Evolutionary conservation across 2,113 vertebrate genomes (phyloP), one percentile per base, ranked within the genome.

Genomic region (Oreochromis aureus): DNA sequence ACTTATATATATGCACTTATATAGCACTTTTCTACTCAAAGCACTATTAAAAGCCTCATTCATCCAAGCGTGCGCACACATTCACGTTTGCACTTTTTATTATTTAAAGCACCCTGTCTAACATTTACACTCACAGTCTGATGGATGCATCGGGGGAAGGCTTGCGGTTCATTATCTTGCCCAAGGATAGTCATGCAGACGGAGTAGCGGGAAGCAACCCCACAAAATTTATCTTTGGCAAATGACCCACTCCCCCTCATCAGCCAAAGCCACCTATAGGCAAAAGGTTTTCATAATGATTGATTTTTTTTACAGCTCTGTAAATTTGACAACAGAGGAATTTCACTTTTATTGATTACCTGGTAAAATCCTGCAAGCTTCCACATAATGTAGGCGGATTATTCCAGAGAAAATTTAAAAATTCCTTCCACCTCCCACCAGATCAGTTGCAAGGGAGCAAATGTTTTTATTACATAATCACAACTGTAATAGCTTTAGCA

Each of bases 361-460:
- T 34, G 59, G 59, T 34, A 63, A 63, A 61, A 61, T 63, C 59
- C 30, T 34, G 59, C 30, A 34, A 63, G 0, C 0, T 3, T 63
- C 30, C 34, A 36, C 3, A 6, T 32, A 32, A 32, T 2, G 30
- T 6, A 36, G 34, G 2, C 34, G 7, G 34, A 36, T 36, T 36
- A 36, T 36, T 36, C 34, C 34, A 36, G 6, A 7, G 34, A 36
- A 61, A 59, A n/a, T n/a, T n/a, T n/a, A n/a, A n/a, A n/a, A n/a
- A 9, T 61, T 10, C 30, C 5, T 63, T 61, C 58, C 8, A 34
- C 18, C 30, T 61, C 30, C 2, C 0, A 63, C 16, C 59, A 34
- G 59, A 63, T 34, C 30, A 34, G 30, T 16, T 34, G 16, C 0
- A 0, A 61, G 2, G 16, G 30, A 30, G 30, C 9, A 34, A 9